Percentiles rank a stretch among this genome's conserved stretches.
These are phyloP conservation scores for Caenorhabditis sp. DNA, from an alignment of 2,888 invertebrate genomes.

Conservation along the genomic window DNA sequence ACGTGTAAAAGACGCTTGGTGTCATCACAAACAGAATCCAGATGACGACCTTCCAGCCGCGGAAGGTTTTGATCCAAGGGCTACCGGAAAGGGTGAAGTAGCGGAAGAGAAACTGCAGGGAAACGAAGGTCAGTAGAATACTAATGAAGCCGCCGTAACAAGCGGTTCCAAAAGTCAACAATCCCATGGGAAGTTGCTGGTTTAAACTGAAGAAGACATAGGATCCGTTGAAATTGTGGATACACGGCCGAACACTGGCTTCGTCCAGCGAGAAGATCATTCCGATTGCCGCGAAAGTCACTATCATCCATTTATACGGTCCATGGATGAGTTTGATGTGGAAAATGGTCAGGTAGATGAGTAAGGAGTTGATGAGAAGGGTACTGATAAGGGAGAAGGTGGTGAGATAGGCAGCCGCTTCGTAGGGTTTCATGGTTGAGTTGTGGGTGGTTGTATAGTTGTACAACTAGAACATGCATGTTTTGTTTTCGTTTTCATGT, in stretches of 20 bases:
- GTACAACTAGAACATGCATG: too few relatives aligned
- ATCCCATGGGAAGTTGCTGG: neutral
- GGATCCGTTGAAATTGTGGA: neutral
- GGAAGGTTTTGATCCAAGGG: neutral
- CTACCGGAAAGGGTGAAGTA: neutral
- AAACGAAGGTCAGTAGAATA: neutral
- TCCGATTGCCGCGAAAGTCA: neutral
- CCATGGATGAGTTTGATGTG: constrained; percentile 9
- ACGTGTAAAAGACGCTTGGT: neutral
- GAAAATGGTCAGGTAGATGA: too few relatives aligned
- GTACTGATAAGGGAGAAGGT: too few relatives aligned
- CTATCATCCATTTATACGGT: constrained; percentile 8
- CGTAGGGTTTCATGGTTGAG: too few relatives aligned
- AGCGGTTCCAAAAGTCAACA: neutral
- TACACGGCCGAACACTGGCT: neutral
- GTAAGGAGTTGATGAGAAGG: too few relatives aligned
- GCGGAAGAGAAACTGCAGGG: neutral
- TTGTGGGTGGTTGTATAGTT: too few relatives aligned
- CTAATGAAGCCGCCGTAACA: neutral
- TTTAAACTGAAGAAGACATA: neutral
- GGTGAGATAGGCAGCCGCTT: too few relatives aligned
- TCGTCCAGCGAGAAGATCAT: neutral
- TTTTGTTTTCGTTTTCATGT: too few relatives aligned
- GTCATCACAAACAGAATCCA: neutral
- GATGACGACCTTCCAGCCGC: neutral